Evolutionary conservation across 2,888 invertebrate species (phyloP).

Genomic region (Limnephilus lunatus): DNA sequence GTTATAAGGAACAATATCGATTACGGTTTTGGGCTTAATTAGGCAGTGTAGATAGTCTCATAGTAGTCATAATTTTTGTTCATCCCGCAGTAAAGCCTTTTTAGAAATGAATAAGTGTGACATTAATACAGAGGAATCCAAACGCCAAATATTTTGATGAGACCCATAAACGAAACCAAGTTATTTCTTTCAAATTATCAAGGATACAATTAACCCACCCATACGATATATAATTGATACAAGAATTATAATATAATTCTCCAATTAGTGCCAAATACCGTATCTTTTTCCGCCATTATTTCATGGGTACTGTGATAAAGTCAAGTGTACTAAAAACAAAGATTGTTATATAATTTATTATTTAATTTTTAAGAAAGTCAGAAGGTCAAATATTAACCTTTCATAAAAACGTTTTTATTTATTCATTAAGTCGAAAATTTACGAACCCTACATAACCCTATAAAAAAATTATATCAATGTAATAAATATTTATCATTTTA

Average conservation of each 20-base stretch:
- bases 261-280: not conserved
- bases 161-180: not conserved
- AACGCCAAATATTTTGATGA: not conserved
- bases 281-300: too few relatives aligned
- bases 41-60: not conserved
- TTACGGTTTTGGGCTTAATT: constrained; percentile 2
- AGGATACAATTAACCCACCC: not conserved
- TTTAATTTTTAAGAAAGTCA: too few relatives aligned
- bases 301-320: too few relatives aligned
- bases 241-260: not conserved
- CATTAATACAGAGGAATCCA: not conserved
- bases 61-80: not conserved
- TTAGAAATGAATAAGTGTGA: not conserved
- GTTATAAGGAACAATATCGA: not conserved
- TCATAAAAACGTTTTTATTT: too few relatives aligned
- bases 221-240: not conserved
- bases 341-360: too few relatives aligned
- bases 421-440: too few relatives aligned
- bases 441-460: too few relatives aligned
- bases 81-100: not conserved
- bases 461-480: too few relatives aligned
- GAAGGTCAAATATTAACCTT: too few relatives aligned
- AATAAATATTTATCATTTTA: too few relatives aligned
- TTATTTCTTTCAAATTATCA: not conserved
- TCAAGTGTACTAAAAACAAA: too few relatives aligned